These are phyloP conservation scores for Scomber scombrus DNA, from an alignment of 2,113 vertebrate species.

Conservation along the genomic window DNA sequence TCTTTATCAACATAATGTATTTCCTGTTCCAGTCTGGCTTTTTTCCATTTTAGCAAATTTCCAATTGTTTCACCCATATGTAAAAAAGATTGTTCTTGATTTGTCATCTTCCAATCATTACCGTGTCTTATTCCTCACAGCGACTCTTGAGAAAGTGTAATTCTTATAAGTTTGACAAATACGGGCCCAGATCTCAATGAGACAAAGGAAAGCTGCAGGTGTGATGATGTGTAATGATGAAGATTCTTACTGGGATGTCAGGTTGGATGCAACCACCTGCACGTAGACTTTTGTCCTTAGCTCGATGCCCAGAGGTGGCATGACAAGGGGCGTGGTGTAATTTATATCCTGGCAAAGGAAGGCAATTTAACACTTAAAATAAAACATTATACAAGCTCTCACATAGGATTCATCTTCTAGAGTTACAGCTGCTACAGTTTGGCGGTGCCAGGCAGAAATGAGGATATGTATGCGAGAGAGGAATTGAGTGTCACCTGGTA, in stretches of 20 bases:
- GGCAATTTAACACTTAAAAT: background rate
- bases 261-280: conserved; percentile 79
- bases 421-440: conserved; percentile 4
- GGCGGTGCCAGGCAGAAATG: background rate
- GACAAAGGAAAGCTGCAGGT: background rate
- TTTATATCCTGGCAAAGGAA: conserved; percentile 70
- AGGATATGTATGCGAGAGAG: background rate
- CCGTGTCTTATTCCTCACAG: too few species aligned
- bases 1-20: too few species aligned
- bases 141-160: background rate
- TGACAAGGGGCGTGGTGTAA: conserved; percentile 69
- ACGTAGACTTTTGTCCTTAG: conserved; percentile 76
- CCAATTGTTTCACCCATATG: background rate
- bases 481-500: conserved; percentile 58
- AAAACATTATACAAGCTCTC: background rate
- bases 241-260: conserved; percentile 81
- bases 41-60: background rate
- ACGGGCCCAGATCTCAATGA: background rate
- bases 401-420: conserved; percentile 15
- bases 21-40: background rate
- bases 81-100: background rate
- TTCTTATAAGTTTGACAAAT: conserved; percentile 19
- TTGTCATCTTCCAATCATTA: background rate
- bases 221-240: background rate
- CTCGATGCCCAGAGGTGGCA: conserved; percentile 75